A percentile compares a stretch with the other conserved stretches of the same genome.
phyloP scores from a whole-genome alignment of 2,113 vertebrate species.

The Lates calcarifer region DNA sequence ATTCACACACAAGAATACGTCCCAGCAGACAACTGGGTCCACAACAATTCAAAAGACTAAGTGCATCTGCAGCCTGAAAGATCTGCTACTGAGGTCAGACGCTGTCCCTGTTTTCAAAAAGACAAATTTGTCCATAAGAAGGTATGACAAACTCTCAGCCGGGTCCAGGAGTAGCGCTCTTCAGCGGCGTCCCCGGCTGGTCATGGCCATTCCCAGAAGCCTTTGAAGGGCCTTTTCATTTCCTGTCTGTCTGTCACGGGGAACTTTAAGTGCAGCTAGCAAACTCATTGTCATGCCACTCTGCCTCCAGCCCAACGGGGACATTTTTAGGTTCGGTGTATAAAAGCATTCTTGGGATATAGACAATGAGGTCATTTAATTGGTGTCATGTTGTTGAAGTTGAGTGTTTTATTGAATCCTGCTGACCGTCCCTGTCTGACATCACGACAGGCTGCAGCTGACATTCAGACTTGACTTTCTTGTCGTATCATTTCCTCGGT shows the following conservation, averaged over 20 bases:
- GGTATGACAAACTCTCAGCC: conserved; percentile 29
- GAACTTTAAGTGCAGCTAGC: conserved; percentile 34
- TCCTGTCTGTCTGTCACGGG: conserved; percentile 79
- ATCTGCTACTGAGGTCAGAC: conserved; percentile 50
- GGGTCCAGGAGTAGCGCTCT: conserved; percentile 48
- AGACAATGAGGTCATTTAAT: conserved; percentile 70
- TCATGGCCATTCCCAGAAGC: conserved; percentile 55
- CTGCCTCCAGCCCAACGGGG: conserved; percentile 55
- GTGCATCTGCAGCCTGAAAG: neutral
- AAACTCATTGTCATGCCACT: conserved; percentile 55
- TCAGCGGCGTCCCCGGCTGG: conserved; percentile 30
- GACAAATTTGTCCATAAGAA: conserved; percentile 27
- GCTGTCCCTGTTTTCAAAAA: conserved; percentile 3
- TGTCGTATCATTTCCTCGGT: neutral
- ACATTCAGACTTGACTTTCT: conserved; percentile 27
- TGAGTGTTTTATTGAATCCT: conserved; percentile 58
- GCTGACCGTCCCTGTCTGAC: conserved; percentile 25
- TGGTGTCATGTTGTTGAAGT: conserved; percentile 56
- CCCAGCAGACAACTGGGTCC: neutral
- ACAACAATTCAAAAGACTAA: neutral
- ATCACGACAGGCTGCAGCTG: conserved; percentile 27
- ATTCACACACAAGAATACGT: neutral
- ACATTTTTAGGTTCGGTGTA: conserved; percentile 59
- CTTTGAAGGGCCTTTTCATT: conserved; percentile 84
- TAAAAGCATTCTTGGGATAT: conserved; percentile 66